phyloP scores from a whole-genome alignment of 2,797 vertebrate species.

The Alca torda region DNA sequence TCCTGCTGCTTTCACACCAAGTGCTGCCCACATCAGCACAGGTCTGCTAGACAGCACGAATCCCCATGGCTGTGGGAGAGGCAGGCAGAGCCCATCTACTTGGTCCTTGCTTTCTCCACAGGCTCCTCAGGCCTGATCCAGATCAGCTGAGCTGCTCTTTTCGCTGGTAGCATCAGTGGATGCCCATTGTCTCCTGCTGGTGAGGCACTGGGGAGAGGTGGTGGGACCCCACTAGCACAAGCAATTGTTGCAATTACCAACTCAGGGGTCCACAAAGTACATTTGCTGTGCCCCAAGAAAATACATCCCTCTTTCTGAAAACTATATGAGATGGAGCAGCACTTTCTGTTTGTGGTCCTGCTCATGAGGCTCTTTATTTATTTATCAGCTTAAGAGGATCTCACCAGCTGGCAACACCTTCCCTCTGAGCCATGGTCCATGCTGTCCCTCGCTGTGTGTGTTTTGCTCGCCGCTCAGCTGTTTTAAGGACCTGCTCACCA shows the following conservation, averaged over 20 bases:
- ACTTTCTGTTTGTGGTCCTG: background rate
- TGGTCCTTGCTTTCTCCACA: background rate
- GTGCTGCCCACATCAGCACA: background rate
- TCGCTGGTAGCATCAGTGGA: background rate
- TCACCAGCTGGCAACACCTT: background rate
- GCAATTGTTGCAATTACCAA: background rate
- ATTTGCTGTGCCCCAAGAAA: background rate
- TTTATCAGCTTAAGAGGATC: slow-evolving; percentile 1
- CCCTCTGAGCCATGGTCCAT: background rate
- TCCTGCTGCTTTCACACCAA: background rate
- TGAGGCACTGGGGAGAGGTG: background rate
- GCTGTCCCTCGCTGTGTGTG: background rate
- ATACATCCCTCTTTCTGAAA: background rate
- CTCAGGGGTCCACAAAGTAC: background rate
- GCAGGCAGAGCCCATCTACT: background rate
- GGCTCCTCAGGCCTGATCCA: background rate
- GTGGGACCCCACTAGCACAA: background rate
- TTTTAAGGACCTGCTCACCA: background rate
- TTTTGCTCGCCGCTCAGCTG: background rate
- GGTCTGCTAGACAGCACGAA: background rate
- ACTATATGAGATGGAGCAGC: background rate
- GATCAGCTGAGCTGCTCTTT: background rate
- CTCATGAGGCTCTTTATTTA: background rate
- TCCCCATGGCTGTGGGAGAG: background rate
- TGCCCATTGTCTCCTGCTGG: background rate